Evolutionary conservation across 1,140 invertebrate genomes (phyloP).

Genomic region (Helicoverpa armigera): DNA sequence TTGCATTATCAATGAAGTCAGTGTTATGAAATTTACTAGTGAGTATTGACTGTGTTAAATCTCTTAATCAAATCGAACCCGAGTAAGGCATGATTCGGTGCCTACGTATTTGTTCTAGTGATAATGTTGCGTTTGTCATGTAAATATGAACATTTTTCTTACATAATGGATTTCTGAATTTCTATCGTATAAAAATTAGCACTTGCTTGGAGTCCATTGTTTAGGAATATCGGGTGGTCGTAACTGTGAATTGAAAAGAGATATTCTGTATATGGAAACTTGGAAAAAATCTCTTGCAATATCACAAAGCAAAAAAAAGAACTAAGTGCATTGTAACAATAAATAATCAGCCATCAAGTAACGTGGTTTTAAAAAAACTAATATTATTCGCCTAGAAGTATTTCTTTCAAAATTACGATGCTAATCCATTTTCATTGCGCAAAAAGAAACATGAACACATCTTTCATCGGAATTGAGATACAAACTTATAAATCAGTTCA

Average conservation of each 20-base stretch:
- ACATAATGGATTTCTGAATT: slow-evolving; percentile 44
- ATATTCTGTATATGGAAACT: neutral
- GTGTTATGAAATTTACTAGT: slow-evolving; percentile 49
- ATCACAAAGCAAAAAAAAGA: too few species aligned
- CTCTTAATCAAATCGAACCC: slow-evolving; percentile 51
- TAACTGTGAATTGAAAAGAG: slow-evolving; percentile 3
- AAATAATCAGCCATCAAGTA: too few species aligned
- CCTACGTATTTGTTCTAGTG: slow-evolving; percentile 39
- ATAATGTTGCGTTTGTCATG: slow-evolving; percentile 24
- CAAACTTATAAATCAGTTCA: slow-evolving; percentile 18
- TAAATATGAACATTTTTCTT: slow-evolving; percentile 21
- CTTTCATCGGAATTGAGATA: slow-evolving; percentile 33
- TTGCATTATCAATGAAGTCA: slow-evolving; percentile 18
- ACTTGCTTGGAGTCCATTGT: slow-evolving; percentile 29
- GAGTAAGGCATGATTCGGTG: slow-evolving; percentile 42
- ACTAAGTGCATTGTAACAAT: too few species aligned
- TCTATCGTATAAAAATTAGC: slow-evolving; percentile 49
- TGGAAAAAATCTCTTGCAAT: neutral
- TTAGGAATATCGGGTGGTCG: slow-evolving; percentile 33
- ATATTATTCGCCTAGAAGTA: too few species aligned
- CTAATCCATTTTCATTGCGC: neutral
- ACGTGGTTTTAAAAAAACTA: too few species aligned
- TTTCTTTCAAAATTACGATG: neutral
- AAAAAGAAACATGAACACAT: neutral
- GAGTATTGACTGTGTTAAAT: slow-evolving; percentile 48